Conservation (phyloP, 2,113 vertebrate species). For the Cercocebus atys region DNA sequence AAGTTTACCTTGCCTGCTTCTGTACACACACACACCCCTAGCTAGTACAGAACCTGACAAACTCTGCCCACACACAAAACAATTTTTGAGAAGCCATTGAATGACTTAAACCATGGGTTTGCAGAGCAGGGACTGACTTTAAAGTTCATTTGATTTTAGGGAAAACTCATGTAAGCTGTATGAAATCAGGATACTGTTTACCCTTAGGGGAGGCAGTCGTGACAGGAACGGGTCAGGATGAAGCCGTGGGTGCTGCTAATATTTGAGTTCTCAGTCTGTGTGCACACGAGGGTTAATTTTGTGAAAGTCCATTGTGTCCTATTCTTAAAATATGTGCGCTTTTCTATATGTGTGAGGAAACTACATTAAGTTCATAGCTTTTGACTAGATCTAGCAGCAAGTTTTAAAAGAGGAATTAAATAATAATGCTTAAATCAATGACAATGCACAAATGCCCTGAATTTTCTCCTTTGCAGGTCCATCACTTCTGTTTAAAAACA, state of each 20-base stretch:
- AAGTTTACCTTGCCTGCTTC: background rate
- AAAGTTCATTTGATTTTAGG: background rate
- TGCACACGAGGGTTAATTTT: background rate
- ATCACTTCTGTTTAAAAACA: slow-evolving; percentile 40
- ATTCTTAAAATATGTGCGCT: background rate
- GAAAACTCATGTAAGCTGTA: background rate
- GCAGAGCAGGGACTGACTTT: background rate
- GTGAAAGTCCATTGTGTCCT: background rate
- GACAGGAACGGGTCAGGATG: background rate
- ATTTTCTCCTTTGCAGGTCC: background rate
- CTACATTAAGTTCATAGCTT: background rate
- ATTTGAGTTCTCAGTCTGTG: background rate
- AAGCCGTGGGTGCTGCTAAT: background rate
- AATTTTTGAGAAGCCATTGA: background rate
- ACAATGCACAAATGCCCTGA: background rate
- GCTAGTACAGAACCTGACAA: background rate
- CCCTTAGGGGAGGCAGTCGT: background rate
- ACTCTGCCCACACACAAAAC: background rate
- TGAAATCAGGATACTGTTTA: background rate
- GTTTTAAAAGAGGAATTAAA: background rate
- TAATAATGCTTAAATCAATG: background rate
- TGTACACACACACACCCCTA: too few species aligned
- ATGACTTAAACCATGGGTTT: background rate
- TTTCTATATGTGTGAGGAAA: background rate
- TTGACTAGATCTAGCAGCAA: background rate